These are phyloP conservation scores for Pteropus alecto DNA, from an alignment of 2,113 vertebrate species.

Conservation along the genomic window DNA sequence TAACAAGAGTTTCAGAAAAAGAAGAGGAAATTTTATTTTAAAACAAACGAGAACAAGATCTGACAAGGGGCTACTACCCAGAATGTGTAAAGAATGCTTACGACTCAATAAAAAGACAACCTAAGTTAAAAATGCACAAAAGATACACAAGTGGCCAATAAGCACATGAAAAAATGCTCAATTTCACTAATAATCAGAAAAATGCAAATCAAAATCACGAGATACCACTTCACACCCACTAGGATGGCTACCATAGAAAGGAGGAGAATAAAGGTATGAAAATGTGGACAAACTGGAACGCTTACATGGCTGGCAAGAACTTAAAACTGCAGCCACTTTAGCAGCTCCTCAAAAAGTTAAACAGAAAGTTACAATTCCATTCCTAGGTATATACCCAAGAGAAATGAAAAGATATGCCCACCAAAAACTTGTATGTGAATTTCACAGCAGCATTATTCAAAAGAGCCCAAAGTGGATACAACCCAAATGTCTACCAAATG, in stretches of 20 bases:
- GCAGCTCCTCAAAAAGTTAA: not conserved
- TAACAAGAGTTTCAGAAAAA: not conserved
- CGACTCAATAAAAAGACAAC: not conserved
- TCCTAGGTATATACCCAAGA: not conserved
- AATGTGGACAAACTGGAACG: not conserved
- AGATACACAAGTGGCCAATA: not conserved
- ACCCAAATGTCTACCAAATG: not conserved
- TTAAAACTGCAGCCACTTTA: not conserved
- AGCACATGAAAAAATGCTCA: not conserved
- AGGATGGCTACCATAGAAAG: not conserved
- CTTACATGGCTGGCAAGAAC: not conserved
- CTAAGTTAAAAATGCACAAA: not conserved
- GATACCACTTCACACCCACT: not conserved
- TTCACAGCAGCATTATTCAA: not conserved
- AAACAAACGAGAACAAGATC: not conserved
- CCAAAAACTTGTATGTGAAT: not conserved
- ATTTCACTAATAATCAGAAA: not conserved
- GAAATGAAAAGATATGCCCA: not conserved
- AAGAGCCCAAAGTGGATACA: not conserved
- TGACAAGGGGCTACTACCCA: not conserved
- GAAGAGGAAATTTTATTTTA: not conserved
- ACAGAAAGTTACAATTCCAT: not conserved
- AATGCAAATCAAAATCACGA: not conserved
- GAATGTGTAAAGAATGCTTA: not conserved
- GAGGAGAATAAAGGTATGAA: not conserved